Conservation (phyloP, 2,888 invertebrate species). For the Sepiola atlantica region DNA sequence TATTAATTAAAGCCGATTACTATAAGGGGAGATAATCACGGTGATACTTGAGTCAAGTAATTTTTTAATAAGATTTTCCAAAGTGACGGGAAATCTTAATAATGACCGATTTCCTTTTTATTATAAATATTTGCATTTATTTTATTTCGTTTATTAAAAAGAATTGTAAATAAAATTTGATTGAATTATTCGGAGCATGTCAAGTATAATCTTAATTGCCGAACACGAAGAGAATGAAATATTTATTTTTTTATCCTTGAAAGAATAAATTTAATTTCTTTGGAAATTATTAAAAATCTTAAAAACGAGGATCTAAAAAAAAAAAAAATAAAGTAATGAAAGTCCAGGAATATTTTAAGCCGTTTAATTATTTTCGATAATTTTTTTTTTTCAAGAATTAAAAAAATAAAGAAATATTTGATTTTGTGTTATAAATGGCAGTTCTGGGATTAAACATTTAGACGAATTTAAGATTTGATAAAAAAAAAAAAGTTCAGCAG, state of each 20-base stretch:
- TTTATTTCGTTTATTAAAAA: neutral
- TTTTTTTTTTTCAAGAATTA: neutral
- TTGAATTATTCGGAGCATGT: neutral
- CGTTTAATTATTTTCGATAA: neutral
- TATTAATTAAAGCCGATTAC: neutral
- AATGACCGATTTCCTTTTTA: neutral
- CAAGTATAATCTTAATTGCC: neutral
- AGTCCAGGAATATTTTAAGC: neutral
- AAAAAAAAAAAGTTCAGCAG: neutral
- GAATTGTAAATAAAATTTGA: neutral
- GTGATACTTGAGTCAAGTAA: neutral
- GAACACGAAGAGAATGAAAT: neutral
- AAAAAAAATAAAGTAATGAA: too few species aligned
- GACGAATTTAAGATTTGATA: neutral
- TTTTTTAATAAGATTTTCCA: neutral
- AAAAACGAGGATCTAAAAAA: neutral
- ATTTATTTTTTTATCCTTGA: neutral
- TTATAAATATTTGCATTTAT: neutral
- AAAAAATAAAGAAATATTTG: neutral
- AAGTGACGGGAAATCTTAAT: neutral
- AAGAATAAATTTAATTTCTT: conserved; percentile 7
- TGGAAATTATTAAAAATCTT: neutral
- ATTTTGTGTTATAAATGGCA: neutral
- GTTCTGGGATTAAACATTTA: neutral
- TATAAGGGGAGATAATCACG: neutral